Conservation (phyloP, 2,113 vertebrate genomes). For the Rhegmatorhina hoffmannsi region DNA sequence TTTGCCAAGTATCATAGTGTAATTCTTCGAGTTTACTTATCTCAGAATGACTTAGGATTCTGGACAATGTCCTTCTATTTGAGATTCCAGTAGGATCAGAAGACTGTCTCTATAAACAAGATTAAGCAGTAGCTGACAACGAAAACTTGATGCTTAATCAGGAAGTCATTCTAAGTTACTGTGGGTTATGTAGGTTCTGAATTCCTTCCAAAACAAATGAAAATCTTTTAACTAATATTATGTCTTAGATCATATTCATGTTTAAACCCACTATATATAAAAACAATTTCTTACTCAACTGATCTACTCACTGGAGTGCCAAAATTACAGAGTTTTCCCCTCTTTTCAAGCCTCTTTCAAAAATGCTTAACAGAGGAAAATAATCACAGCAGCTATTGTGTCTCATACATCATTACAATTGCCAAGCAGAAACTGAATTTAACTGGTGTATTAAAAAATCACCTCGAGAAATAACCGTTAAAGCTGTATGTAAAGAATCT, state of each 20-base stretch:
- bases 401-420: neutral
- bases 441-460: neutral
- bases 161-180: neutral
- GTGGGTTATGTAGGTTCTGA: neutral
- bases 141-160: slow-evolving; percentile 11
- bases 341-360: neutral
- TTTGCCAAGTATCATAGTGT: neutral
- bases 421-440: neutral
- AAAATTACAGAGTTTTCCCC: neutral
- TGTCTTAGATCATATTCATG: neutral
- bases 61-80: neutral
- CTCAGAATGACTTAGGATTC: neutral
- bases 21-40: neutral
- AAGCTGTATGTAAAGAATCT: neutral
- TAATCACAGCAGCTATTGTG: neutral
- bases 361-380: neutral
- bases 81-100: neutral
- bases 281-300: neutral
- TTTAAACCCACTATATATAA: neutral
- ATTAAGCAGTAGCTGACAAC: neutral
- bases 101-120: neutral
- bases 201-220: neutral
- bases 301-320: neutral
- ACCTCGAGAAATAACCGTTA: neutral
- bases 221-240: neutral